These are phyloP conservation scores for Tiaroga cobitis DNA, from an alignment of 2,797 vertebrate genomes.

Conservation along the genomic window DNA sequence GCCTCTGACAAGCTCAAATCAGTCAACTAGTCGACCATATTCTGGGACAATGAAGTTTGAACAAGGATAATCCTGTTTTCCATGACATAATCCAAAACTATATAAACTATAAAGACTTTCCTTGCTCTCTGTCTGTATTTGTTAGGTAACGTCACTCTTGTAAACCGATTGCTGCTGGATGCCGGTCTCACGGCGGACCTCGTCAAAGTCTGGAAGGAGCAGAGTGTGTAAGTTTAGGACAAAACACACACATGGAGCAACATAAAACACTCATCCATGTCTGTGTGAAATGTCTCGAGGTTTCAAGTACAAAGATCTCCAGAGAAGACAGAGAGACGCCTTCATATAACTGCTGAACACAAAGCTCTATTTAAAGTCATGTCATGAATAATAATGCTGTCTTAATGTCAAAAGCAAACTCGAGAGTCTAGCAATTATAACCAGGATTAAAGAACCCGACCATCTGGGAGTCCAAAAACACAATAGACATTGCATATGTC, in stretches of 20 bases:
- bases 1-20: neutral
- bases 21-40: neutral
- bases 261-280: conserved; percentile 14
- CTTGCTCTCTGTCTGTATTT: conserved; percentile 31
- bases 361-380: conserved; percentile 12
- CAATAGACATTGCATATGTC: neutral
- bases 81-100: conserved; percentile 10
- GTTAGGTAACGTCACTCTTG: conserved; percentile 76
- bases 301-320: conserved; percentile 11
- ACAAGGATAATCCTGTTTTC: neutral
- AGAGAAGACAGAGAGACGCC: neutral
- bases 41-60: neutral
- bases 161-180: conserved; percentile 90
- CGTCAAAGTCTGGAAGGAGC: conserved; percentile 87
- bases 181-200: conserved; percentile 92
- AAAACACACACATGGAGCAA: conserved; percentile 24
- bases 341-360: neutral
- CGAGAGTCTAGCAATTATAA: conserved; percentile 12
- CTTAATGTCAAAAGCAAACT: conserved; percentile 28
- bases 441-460: conserved; percentile 26
- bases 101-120: conserved; percentile 5
- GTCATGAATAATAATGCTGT: conserved; percentile 33
- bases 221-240: conserved; percentile 83
- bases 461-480: conserved; percentile 32
- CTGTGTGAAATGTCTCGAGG: neutral